Evolutionary conservation across 2,797 vertebrate species (phyloP).

Genomic region (Petrocephalus sullivani): DNA sequence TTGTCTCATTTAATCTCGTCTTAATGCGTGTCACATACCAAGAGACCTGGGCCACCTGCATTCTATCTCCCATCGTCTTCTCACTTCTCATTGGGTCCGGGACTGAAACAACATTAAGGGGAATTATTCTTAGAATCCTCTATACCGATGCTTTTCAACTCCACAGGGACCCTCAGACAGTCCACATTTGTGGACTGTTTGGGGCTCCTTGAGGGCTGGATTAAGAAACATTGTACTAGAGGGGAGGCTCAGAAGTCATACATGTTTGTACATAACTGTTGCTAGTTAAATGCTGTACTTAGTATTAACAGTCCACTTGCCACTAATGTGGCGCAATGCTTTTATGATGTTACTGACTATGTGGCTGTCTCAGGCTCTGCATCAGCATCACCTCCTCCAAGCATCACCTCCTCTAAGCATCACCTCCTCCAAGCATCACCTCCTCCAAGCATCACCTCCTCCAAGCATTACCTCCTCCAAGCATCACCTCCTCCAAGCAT

Average conservation of each 20-base stretch:
- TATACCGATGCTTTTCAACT: no score
- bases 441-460: neutral
- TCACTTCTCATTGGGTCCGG: no score
- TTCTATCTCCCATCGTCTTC: no score
- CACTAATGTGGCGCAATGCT: neutral
- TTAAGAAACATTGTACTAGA: neutral
- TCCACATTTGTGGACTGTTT: neutral
- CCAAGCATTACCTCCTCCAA: neutral
- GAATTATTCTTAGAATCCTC: no score
- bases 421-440: no score
- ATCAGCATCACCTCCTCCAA: neutral
- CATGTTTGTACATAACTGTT: neutral
- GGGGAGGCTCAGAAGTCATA: neutral
- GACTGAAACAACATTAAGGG: no score
- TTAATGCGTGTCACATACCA: no score
- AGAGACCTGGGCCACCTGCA: no score
- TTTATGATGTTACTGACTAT: neutral
- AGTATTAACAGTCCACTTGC: neutral
- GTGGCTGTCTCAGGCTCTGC: neutral
- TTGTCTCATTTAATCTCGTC: no score
- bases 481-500: no score
- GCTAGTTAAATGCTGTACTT: neutral
- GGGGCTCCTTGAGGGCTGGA: no score
- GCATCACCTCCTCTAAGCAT: neutral
- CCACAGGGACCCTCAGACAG: neutral